Evolutionary conservation across 64 coral and sea anemone genomes (phyloP).

Genomic region (Dendrophyllia cribrosa): DNA sequence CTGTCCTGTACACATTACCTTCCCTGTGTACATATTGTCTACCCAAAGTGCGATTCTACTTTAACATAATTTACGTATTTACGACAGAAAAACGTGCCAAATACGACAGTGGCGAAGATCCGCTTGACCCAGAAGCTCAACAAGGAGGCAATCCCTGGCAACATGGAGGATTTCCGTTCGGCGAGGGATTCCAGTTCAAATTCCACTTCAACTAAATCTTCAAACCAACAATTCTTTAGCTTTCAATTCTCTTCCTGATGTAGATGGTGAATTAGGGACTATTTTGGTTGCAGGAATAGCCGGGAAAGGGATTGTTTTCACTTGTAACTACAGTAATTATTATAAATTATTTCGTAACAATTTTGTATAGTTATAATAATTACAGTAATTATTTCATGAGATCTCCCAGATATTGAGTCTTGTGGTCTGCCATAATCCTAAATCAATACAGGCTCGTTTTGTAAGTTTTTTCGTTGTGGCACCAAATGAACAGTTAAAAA

Average conservation of each 20-base stretch:
- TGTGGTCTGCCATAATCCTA: no score
- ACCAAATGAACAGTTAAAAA: no score
- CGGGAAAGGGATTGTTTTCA: background rate
- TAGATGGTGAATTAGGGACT: background rate
- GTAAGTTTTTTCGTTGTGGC: no score
- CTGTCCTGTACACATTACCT: no score
- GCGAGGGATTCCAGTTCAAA: conserved; percentile 98
- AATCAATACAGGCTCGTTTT: no score
- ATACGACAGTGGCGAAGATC: conserved; percentile 96
- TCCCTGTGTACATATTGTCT: no score
- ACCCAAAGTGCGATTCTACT: no score
- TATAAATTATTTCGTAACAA: background rate
- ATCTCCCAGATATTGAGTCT: no score
- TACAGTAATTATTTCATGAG: no score
- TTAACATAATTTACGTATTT: conserved; percentile 13
- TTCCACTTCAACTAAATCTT: conserved; percentile 93
- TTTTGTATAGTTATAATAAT: background rate
- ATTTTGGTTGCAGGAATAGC: background rate
- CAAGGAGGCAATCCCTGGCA: conserved; percentile 86
- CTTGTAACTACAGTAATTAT: background rate
- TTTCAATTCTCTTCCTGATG: background rate
- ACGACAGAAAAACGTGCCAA: conserved; percentile 91
- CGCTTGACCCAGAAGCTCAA: conserved; percentile 92
- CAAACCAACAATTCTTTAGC: background rate
- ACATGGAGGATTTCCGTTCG: conserved; percentile 83